These are phyloP conservation scores for Metalampra italica DNA, from an alignment of 2,888 invertebrate genomes.

Conservation along the genomic window DNA sequence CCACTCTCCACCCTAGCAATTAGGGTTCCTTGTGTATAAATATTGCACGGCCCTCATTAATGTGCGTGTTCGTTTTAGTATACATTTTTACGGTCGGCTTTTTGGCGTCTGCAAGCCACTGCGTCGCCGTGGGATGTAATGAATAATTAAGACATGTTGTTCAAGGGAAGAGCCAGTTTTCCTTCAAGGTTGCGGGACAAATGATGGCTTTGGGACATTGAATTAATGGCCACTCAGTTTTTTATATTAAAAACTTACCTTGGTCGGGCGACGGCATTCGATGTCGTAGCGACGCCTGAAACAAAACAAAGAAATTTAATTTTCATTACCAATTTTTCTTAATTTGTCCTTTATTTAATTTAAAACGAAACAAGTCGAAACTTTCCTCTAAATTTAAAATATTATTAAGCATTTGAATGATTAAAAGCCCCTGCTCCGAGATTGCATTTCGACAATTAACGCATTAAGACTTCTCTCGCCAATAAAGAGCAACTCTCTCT, in stretches of 20 bases:
- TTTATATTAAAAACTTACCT: slow-evolving; percentile 43
- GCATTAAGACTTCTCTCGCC: slow-evolving; percentile 73
- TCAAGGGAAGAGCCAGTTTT: slow-evolving; percentile 48
- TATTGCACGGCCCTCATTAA: slow-evolving; percentile 77
- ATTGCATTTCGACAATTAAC: slow-evolving; percentile 79
- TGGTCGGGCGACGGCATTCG: slow-evolving; percentile 68
- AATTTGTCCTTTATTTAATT: slow-evolving; percentile 6
- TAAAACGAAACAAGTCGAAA: slow-evolving; percentile 6
- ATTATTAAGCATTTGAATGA: slow-evolving; percentile 68
- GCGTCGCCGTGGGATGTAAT: slow-evolving; percentile 56
- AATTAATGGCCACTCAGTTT: slow-evolving; percentile 11
- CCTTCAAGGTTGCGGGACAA: slow-evolving; percentile 28
- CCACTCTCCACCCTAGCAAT: slow-evolving; percentile 79
- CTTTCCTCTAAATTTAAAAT: slow-evolving; percentile 57
- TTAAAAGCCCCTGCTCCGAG: slow-evolving; percentile 66
- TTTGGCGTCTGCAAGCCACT: slow-evolving; percentile 55
- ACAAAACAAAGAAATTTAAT: slow-evolving; percentile 37
- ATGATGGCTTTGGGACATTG: slow-evolving; percentile 20
- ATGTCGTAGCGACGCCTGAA: slow-evolving; percentile 67
- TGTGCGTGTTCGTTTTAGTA: slow-evolving; percentile 74
- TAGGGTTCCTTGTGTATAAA: slow-evolving; percentile 78
- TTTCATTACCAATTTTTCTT: background rate
- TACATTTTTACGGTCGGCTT: slow-evolving; percentile 69
- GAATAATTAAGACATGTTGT: slow-evolving; percentile 72
- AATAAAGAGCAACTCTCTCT: slow-evolving; percentile 74